phyloP scores from a whole-genome alignment of 2,113 vertebrate species.

The Cyrtonyx montezumae region DNA sequence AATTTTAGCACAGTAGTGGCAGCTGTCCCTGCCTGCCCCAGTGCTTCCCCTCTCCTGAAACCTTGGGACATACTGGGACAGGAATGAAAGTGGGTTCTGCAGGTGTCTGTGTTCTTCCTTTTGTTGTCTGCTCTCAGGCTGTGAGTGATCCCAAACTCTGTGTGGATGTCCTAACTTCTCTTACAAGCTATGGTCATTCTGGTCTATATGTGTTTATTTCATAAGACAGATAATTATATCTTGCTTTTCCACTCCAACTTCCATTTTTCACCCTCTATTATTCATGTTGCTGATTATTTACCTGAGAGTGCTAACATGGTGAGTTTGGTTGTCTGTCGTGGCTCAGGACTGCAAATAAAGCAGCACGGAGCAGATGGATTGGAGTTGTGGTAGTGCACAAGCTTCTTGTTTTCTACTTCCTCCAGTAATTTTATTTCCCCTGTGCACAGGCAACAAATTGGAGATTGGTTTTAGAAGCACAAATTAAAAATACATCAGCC shows the following conservation, averaged over 20 bases:
- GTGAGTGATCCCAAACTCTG: not conserved
- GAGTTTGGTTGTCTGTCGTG: not conserved
- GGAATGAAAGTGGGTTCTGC: accelerated
- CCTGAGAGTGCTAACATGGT: not conserved
- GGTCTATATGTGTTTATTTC: too few relatives aligned
- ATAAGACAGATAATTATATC: not conserved
- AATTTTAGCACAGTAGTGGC: conserved; percentile 30
- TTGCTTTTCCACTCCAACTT: not conserved
- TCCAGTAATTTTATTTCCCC: not conserved
- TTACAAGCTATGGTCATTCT: not conserved
- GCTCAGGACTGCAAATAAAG: not conserved
- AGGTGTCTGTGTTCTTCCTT: not conserved
- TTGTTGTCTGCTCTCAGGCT: not conserved
- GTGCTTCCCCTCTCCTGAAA: not conserved
- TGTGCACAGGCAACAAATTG: not conserved
- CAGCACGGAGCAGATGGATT: not conserved
- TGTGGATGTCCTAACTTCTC: not conserved
- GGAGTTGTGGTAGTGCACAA: not conserved
- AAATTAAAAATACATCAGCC: conserved; percentile 12
- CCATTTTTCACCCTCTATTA: not conserved
- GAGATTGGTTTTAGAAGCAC: not conserved
- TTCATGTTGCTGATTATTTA: not conserved
- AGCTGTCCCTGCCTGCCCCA: not conserved
- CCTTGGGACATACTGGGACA: not conserved
- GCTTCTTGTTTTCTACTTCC: not conserved